A percentile compares a stretch with the other conserved stretches of the same genome.
phyloP scores from a whole-genome alignment of 2,888 invertebrate species.

The Augochlorella aurata region DNA sequence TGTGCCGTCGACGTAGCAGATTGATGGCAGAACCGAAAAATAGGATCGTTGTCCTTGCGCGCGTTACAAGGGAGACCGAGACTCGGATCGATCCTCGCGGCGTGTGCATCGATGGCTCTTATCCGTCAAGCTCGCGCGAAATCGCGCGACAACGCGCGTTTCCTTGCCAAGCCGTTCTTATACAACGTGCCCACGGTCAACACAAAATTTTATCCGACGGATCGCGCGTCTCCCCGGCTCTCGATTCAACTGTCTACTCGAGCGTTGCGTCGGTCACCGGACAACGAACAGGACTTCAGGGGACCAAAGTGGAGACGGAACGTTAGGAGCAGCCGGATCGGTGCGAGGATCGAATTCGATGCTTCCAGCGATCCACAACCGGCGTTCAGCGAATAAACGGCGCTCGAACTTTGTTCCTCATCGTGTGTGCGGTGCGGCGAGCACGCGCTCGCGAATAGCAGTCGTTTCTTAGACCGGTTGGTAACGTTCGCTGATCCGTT shows the following conservation, averaged over 20 bases:
- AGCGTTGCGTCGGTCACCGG: background rate
- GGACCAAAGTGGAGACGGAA: background rate
- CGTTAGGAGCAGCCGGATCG: background rate
- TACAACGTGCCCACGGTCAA: constrained; percentile 27
- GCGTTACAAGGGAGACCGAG: constrained; percentile 46
- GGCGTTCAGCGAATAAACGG: background rate
- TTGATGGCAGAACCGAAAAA: constrained; percentile 48
- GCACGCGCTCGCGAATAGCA: background rate
- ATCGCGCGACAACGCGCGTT: background rate
- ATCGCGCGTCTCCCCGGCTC: constrained; percentile 55
- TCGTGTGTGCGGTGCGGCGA: background rate
- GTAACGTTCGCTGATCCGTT: constrained; percentile 26
- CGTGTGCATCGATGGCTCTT: constrained; percentile 34
- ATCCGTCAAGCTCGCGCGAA: background rate
- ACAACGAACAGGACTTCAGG: background rate
- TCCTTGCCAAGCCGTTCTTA: background rate
- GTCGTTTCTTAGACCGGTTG: background rate
- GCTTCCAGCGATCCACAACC: background rate
- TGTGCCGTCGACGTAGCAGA: constrained; percentile 48
- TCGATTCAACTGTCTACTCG: constrained; percentile 1
- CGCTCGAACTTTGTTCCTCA: background rate
- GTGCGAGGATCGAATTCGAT: background rate
- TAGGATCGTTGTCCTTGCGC: constrained; percentile 44
- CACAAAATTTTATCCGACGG: constrained; percentile 56
- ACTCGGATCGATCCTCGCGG: constrained; percentile 24